Evolutionary conservation across 2,113 vertebrate genomes (phyloP).

Genomic region (Passer domesticus): DNA sequence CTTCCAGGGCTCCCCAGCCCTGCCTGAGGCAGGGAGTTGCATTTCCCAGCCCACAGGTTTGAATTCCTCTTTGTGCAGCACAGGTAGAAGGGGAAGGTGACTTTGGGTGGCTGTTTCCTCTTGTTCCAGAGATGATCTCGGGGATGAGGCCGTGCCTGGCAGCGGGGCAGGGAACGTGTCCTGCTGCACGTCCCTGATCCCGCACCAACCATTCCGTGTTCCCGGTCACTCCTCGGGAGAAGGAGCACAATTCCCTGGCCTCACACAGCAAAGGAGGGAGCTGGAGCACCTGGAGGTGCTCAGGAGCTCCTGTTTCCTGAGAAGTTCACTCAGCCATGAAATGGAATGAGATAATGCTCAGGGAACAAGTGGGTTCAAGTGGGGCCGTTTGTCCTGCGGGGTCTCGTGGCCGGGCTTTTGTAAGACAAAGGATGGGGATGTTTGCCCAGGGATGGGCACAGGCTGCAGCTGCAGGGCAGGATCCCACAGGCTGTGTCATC

Average conservation of each 20-base stretch:
- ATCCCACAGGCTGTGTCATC: not conserved
- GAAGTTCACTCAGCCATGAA: not conserved
- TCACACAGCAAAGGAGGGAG: not conserved
- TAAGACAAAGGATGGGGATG: not conserved
- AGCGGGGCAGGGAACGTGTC: not conserved
- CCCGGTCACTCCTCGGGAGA: not conserved
- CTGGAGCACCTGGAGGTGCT: not conserved
- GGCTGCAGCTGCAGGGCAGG: not conserved
- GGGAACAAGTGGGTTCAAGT: not conserved
- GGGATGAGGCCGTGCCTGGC: not conserved
- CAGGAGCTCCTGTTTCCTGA: not conserved
- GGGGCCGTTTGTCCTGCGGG: not conserved
- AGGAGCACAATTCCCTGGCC: not conserved
- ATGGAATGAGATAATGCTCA: not conserved
- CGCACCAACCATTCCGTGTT: not conserved
- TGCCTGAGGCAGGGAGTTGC: not conserved
- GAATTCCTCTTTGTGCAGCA: constrained; percentile 5
- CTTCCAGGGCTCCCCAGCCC: not conserved
- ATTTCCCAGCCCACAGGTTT: not conserved
- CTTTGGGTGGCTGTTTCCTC: not conserved
- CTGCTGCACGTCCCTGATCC: not conserved
- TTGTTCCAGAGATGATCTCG: accelerated
- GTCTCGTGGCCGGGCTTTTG: not conserved
- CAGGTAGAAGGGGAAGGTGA: not conserved
- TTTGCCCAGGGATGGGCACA: not conserved